Evolutionary conservation across 2,113 vertebrate species (phyloP).

Genomic region (Casuarius casuarius): DNA sequence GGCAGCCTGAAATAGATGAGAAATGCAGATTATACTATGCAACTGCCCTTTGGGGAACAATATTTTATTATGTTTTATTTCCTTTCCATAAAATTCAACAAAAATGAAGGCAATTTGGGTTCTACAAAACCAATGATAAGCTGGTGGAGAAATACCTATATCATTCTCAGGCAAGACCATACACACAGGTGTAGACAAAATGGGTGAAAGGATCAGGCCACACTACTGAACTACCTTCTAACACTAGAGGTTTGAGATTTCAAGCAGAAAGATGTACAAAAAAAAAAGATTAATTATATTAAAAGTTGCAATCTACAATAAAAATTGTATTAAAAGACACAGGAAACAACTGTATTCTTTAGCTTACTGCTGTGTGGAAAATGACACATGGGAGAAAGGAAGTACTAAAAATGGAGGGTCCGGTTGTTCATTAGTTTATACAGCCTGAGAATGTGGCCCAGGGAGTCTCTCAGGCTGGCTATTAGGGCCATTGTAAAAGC

Average conservation of each 20-base stretch:
- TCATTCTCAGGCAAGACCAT: neutral
- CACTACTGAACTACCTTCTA: neutral
- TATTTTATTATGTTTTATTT: constrained; percentile 74
- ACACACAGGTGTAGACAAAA: neutral
- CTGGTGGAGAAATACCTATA: constrained; percentile 10
- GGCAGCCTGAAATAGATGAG: constrained; percentile 64
- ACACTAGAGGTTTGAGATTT: neutral
- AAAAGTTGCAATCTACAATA: neutral
- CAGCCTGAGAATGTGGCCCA: constrained; percentile 5
- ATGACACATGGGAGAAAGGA: constrained; percentile 2
- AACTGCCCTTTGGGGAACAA: constrained; percentile 63
- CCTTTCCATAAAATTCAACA: constrained; percentile 63
- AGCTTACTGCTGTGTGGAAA: neutral
- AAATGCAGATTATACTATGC: constrained; percentile 61
- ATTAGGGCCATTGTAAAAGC: constrained; percentile 46
- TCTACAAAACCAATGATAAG: constrained; percentile 35
- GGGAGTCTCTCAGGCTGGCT: constrained; percentile 25
- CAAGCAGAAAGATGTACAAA: neutral
- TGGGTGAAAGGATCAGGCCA: neutral
- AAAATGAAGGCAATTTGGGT: constrained; percentile 58
- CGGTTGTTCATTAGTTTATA: constrained; percentile 27
- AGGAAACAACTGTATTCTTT: neutral
- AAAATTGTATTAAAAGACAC: neutral
- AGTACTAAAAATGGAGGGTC: neutral
- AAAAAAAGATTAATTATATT: neutral